A percentile compares a stretch with the other conserved stretches of the same genome.
These are phyloP conservation scores for Spodoptera exigua DNA, from an alignment of 2,888 invertebrate species.

Conservation along the genomic window DNA sequence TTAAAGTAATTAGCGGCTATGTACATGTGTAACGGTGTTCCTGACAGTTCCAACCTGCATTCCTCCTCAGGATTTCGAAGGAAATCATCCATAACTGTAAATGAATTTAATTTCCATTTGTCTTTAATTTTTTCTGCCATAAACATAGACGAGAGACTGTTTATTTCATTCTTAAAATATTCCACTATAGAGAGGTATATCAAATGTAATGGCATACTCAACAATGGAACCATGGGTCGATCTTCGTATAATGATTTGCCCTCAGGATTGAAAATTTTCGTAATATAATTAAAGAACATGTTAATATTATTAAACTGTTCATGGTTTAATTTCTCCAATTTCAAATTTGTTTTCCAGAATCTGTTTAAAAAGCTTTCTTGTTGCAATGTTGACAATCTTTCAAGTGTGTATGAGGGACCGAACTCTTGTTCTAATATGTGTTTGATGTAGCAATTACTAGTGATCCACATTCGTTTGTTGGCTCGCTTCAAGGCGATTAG, in stretches of 20 bases:
- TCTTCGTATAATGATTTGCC: slow-evolving; percentile 28
- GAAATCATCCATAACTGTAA: slow-evolving; percentile 52
- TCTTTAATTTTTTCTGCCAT: slow-evolving; percentile 56
- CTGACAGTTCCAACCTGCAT: slow-evolving; percentile 56
- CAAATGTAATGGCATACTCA: slow-evolving; percentile 61
- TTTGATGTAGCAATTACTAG: slow-evolving; percentile 57
- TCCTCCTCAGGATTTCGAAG: slow-evolving; percentile 55
- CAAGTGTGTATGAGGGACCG: slow-evolving; percentile 55
- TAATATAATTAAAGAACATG: slow-evolving; percentile 56
- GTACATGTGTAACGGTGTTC: slow-evolving; percentile 68
- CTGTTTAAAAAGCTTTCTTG: slow-evolving; percentile 58
- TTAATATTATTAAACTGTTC: slow-evolving; percentile 62
- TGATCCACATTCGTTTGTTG: slow-evolving; percentile 64
- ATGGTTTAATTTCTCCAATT: slow-evolving; percentile 62
- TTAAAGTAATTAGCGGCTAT: slow-evolving; percentile 64
- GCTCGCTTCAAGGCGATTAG: slow-evolving; percentile 54
- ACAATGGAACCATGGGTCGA: slow-evolving; percentile 52
- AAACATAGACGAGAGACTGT: slow-evolving; percentile 54
- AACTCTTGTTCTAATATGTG: slow-evolving; percentile 56
- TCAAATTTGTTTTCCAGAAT: slow-evolving; percentile 63
- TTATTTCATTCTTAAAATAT: slow-evolving; percentile 61
- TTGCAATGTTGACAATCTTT: slow-evolving; percentile 50
- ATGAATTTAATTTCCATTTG: slow-evolving; percentile 54
- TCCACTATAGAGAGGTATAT: slow-evolving; percentile 57
- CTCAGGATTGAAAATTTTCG: slow-evolving; percentile 41